phyloP scores from a whole-genome alignment of 1,140 invertebrate species.

The Platyscapa corneri region DNA sequence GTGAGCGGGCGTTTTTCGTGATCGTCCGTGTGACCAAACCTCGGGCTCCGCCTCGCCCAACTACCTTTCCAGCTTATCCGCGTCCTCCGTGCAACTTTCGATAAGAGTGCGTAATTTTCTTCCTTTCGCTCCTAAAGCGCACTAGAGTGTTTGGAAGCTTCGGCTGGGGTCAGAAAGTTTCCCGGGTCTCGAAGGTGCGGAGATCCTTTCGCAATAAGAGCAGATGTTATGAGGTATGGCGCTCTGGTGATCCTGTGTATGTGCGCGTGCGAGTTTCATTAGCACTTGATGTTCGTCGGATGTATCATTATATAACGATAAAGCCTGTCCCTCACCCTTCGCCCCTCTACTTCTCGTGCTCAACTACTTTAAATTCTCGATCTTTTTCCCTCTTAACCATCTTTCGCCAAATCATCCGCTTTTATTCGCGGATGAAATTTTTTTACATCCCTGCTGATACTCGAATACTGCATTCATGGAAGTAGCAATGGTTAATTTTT shows the following conservation, averaged over 20 bases:
- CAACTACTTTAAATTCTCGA: too few relatives aligned
- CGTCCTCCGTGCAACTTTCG: not conserved
- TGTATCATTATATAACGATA: not conserved
- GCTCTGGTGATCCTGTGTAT: too few relatives aligned
- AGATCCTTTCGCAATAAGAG: not conserved
- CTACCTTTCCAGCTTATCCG: too few relatives aligned
- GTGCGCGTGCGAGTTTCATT: not conserved
- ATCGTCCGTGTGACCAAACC: too few relatives aligned
- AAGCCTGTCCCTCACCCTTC: not conserved
- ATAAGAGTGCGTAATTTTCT: not conserved
- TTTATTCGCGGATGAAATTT: not conserved
- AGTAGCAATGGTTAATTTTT: not conserved
- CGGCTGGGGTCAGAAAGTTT: not conserved
- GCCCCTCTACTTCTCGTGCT: not conserved
- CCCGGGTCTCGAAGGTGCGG: not conserved
- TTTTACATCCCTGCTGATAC: not conserved
- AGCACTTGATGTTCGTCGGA: not conserved
- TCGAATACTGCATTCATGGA: not conserved
- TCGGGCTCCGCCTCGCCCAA: too few relatives aligned
- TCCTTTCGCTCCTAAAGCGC: not conserved
- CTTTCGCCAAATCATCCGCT: not conserved
- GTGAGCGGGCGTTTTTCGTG: not conserved
- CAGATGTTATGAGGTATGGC: not conserved
- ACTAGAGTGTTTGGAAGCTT: not conserved
- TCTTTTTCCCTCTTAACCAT: not conserved